Evolutionary conservation across 2,797 vertebrate species (phyloP), one percentile per base, ranked within the genome.

Genomic region (Centroberyx gerrardi): DNA sequence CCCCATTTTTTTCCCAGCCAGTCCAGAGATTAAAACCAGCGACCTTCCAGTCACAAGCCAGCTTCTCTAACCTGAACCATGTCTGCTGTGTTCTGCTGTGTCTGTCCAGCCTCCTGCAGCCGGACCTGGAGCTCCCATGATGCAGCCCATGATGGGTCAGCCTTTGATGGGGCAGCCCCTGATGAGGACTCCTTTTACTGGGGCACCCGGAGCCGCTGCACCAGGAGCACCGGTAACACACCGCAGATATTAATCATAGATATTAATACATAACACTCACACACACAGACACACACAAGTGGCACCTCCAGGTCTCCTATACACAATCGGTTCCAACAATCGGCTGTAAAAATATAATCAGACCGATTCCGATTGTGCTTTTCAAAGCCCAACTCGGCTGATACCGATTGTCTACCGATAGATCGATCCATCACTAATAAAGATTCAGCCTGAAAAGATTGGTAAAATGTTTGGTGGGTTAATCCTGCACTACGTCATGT

Each of bases 111-210:
- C 97, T 78, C 94, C 97, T 18, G 88, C 96, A 68, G 96, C 94
- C 62, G 97, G 95, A n/a, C 86, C 96, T 6, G 97, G 96, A 42
- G 96, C 96, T 80, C 95, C 97, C 80, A 94, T 98, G 95, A 98
- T 99, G 96, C 95, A 97, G 56, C 96, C 97, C 76, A 96, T 99
- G 95, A 97, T 97, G 88, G 88, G 78, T 0, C 96, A 98, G 90
- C 95, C 97, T 1, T 94, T 98, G 95, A 96, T 95, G 91, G 92
- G 95, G 27, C 98, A 98, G 88, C 95, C 98, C 22, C 96, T 99
- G 96, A 98, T 99, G 96, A 96, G 97, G 91, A 97, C 98, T 44
- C 90, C 97, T 0, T 98, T 97, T 42, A 94, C 95, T 90, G 97
- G 95, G 28, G 95, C 89, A 69, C 94, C 96, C 9, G 83, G 83